Evolutionary conservation across 2,888 invertebrate genomes (phyloP).

Genomic region (Tolmerus cingulatus): DNA sequence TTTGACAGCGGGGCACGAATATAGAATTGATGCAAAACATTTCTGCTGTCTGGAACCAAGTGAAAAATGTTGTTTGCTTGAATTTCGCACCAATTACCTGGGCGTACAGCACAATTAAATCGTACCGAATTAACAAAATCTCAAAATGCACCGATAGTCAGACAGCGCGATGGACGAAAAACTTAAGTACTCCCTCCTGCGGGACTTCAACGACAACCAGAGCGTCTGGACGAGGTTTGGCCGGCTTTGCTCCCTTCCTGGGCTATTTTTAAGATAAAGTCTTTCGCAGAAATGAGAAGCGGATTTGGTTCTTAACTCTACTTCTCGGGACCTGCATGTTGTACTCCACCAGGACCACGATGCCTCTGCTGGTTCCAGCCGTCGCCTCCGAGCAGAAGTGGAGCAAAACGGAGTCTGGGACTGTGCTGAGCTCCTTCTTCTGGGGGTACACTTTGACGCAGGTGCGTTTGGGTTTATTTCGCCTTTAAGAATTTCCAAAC

Average conservation of each 20-base stretch:
- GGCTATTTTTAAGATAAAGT: not conserved
- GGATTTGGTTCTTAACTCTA: slow-evolving; percentile 69
- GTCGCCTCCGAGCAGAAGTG: slow-evolving; percentile 72
- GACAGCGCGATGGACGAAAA: slow-evolving; percentile 57
- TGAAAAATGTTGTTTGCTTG: not conserved
- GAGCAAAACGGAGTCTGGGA: slow-evolving; percentile 75
- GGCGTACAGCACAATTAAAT: not conserved
- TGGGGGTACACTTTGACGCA: slow-evolving; percentile 78
- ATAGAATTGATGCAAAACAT: not conserved
- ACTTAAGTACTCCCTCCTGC: slow-evolving; percentile 61
- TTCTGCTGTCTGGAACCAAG: not conserved
- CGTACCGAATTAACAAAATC: not conserved
- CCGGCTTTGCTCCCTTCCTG: not conserved
- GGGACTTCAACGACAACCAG: slow-evolving; percentile 62
- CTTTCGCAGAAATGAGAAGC: slow-evolving; percentile 64
- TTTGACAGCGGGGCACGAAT: not conserved
- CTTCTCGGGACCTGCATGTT: slow-evolving; percentile 71
- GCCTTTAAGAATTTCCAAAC: not conserved
- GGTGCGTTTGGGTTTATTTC: slow-evolving; percentile 54
- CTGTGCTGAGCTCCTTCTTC: slow-evolving; percentile 75
- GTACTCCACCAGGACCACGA: slow-evolving; percentile 72
- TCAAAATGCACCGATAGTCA: not conserved
- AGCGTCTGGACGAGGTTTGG: slow-evolving; percentile 61
- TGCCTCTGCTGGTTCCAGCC: slow-evolving; percentile 71
- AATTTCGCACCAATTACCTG: not conserved